Base-by-base conservation (phyloP, 2,888 invertebrate genomes). In the Diloba caeruleocephala region DNA sequence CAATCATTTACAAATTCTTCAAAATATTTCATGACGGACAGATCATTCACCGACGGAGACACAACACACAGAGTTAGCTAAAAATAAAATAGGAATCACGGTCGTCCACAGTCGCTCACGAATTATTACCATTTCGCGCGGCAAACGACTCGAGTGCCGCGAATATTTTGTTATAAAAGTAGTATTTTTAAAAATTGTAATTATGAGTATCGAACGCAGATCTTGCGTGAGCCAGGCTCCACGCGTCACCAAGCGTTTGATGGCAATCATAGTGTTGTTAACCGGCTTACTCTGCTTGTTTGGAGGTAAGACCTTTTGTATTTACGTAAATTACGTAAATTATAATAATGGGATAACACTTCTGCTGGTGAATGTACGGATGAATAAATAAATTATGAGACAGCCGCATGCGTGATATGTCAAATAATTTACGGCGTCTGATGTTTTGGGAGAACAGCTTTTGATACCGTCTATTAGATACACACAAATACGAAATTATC, bases 211-310 rank as follows among this genome's bases (percentile, higher is more conserved):
- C 21, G 86, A 84, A 45, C 78, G 82, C 1, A 74, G 81, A 38
- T 82, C 84, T 14, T 87, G 85, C 53, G 72, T 74, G 37, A 88
- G 84, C 26, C 79, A 82, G 2, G 78, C 81, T 36, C 84, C 88
- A 9, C 85, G 86, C 41, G 90, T 89, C 52, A 88, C 87, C 19
- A 87, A 83, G 55, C 79, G 90, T 1, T 75, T 92, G 15, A 86
- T 86, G 60, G 81, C 86, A 0, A 82, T 87, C 5, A 65, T 92
- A 1, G 85, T 88, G 57, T 67, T 90, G 36, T 79, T 89, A 51
- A 79, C 89, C 28, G 91, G 89, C 38, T 71, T 89, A 15, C 59
- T 89, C 29, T 89, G 90, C 71, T 71, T 92, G 45, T 85, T 90
- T 48, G 92, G 88, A 84, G 92, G 93, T 92, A 76, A 85, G 85